phyloP scores from a whole-genome alignment of 2,113 vertebrate species.

The Petromus typicus region DNA sequence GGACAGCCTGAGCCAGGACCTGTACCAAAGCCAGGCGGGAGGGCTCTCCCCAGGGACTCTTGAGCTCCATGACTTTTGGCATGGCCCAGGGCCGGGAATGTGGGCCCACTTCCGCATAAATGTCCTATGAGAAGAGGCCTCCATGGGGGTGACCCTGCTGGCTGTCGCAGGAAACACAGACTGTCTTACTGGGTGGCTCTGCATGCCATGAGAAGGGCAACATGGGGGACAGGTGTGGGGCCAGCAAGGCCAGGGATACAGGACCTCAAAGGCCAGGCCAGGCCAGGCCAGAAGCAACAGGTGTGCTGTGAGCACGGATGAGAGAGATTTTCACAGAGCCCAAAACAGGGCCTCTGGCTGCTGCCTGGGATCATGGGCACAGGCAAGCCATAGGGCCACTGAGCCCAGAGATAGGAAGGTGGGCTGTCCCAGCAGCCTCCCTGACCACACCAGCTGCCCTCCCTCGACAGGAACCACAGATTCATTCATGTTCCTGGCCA shows the following conservation, averaged over 20 bases:
- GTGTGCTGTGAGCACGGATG: not conserved
- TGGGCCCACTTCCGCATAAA: not conserved
- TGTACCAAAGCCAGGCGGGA: not conserved
- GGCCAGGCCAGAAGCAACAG: not conserved
- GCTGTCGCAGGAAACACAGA: not conserved
- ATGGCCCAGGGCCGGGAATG: not conserved
- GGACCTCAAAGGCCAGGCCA: not conserved
- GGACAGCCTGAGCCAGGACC: not conserved
- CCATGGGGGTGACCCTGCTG: not conserved
- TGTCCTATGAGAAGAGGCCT: not conserved
- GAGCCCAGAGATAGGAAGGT: not conserved
- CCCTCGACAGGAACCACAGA: rapidly evolving
- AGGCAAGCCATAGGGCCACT: not conserved
- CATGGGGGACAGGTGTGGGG: not conserved
- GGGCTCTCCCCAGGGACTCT: not conserved
- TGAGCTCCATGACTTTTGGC: not conserved
- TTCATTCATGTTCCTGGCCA: not conserved
- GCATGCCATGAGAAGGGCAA: not conserved
- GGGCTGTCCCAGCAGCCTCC: not conserved
- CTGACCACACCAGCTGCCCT: not conserved
- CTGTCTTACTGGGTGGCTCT: not conserved
- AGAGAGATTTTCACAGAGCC: not conserved
- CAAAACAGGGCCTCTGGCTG: not conserved
- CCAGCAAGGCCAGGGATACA: not conserved
- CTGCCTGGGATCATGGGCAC: not conserved